These are phyloP conservation scores for Eurytoma adleriae DNA, from an alignment of 2,888 invertebrate genomes.

Conservation along the genomic window DNA sequence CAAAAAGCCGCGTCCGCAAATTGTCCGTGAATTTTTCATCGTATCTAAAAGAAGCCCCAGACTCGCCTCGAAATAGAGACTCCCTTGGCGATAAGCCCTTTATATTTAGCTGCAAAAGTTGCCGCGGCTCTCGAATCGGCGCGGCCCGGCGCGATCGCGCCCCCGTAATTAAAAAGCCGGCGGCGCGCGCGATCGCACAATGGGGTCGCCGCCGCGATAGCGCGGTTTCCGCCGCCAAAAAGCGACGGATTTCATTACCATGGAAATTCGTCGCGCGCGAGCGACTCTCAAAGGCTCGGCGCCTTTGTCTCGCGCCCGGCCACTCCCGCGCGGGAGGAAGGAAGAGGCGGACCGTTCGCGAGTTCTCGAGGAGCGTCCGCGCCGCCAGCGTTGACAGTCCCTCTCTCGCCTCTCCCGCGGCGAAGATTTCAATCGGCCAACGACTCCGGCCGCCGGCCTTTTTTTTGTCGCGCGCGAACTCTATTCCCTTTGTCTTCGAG, in stretches of 20 bases:
- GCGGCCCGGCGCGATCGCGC: too few relatives aligned
- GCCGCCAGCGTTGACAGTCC: background rate
- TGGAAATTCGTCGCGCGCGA: conserved; percentile 19
- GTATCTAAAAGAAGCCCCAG: too few relatives aligned
- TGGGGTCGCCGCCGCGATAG: background rate
- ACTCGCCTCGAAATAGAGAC: too few relatives aligned
- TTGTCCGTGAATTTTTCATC: too few relatives aligned
- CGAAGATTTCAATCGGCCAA: conserved; percentile 41
- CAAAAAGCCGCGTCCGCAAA: too few relatives aligned
- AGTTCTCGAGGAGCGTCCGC: background rate
- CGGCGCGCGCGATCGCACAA: too few relatives aligned
- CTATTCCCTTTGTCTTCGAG: background rate
- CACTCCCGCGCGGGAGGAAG: background rate
- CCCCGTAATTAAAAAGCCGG: too few relatives aligned
- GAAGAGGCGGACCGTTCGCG: background rate
- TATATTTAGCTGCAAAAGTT: too few relatives aligned
- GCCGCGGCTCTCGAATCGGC: too few relatives aligned
- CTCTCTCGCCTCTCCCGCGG: background rate
- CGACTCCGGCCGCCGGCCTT: conserved; percentile 4
- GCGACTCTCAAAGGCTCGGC: conserved; percentile 23
- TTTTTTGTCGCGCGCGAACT: background rate
- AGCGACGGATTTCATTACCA: conserved; percentile 21
- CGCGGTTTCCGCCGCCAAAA: background rate
- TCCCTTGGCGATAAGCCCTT: too few relatives aligned
- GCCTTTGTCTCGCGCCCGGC: background rate